Evolutionary conservation across 2,888 invertebrate species (phyloP).

Genomic region (Lomographa bimaculata): DNA sequence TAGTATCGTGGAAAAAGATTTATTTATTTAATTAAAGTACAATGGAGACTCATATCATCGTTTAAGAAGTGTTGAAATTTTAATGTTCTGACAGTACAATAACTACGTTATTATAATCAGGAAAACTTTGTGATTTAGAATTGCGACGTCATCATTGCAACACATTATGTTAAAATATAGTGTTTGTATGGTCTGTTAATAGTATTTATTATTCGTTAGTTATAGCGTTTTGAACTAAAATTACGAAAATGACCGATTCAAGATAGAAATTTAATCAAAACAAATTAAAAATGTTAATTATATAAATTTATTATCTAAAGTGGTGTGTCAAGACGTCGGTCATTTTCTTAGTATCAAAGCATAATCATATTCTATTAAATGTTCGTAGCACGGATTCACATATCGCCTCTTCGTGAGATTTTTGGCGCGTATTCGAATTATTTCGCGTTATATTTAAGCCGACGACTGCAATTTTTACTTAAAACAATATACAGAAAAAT

Average conservation of each 20-base stretch:
- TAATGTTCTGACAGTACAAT: conserved; percentile 51
- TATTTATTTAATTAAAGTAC: conserved; percentile 46
- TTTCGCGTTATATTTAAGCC: conserved; percentile 44
- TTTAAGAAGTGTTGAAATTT: conserved; percentile 34
- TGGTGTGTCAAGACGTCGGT: not conserved
- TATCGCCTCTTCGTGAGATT: conserved; percentile 16
- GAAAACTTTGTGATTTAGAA: conserved; percentile 14
- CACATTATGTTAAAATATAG: no score
- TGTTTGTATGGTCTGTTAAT: not conserved
- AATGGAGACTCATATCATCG: conserved; percentile 60
- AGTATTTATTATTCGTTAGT: not conserved
- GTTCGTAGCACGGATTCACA: conserved; percentile 37
- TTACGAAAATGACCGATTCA: conserved; percentile 5
- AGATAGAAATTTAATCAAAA: not conserved
- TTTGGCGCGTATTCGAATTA: conserved; percentile 25
- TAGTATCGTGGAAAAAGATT: conserved; percentile 5
- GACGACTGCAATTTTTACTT: conserved; percentile 54
- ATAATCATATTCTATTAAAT: not conserved
- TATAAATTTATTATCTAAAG: no score
- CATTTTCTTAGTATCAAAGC: conserved; percentile 6
- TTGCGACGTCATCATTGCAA: no score
- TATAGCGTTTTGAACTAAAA: not conserved
- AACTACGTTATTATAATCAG: conserved; percentile 47
- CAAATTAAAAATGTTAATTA: no score
- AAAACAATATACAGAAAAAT: conserved; percentile 33